Conservation (phyloP, 2,113 vertebrate species). For the Pygoscelis antarcticus region DNA sequence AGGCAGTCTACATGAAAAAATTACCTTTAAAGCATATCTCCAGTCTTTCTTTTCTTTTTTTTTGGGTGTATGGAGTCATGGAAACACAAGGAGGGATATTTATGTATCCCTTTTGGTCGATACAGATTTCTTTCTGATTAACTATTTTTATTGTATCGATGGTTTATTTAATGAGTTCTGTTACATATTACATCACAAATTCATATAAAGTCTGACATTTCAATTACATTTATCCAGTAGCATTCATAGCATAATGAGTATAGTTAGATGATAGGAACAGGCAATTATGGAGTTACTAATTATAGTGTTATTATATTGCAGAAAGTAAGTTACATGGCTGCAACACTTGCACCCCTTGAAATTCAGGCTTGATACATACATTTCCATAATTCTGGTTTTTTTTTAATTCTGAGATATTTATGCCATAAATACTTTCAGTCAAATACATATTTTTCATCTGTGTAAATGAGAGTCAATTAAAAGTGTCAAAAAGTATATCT, state of each 20-base stretch:
- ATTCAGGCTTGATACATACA: neutral
- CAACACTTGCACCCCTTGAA: neutral
- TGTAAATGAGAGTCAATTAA: neutral
- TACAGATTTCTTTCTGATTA: neutral
- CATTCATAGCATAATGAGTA: neutral
- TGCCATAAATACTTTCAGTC: neutral
- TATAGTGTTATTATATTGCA: neutral
- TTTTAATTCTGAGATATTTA: neutral
- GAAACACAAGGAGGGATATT: neutral
- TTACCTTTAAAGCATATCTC: neutral
- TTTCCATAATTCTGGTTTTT: neutral
- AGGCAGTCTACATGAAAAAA: neutral
- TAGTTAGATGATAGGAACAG: neutral
- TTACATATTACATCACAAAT: neutral
- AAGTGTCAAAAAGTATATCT: neutral
- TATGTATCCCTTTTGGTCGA: neutral
- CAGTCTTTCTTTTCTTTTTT: neutral
- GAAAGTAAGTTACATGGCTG: neutral
- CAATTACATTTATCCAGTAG: neutral
- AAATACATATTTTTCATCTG: neutral
- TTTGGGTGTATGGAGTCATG: neutral
- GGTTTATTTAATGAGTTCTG: neutral
- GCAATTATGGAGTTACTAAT: neutral
- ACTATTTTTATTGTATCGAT: neutral
- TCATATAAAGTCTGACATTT: conserved; percentile 25